A percentile compares a stretch with the other conserved stretches of the same genome.
phyloP scores from a whole-genome alignment of 2,113 vertebrate species.

The Mus spicilegus region DNA sequence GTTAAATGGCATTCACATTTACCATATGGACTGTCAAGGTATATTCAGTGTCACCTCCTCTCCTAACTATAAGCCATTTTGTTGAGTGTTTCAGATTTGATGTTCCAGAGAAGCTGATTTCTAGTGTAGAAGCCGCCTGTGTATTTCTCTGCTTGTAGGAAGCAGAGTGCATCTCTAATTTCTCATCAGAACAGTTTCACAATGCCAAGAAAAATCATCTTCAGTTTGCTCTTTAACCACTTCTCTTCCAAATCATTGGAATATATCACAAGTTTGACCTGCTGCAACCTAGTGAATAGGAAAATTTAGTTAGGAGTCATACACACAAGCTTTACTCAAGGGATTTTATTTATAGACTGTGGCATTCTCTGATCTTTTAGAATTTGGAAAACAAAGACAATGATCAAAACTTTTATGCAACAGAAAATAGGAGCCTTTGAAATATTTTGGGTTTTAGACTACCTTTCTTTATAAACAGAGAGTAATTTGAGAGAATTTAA shows the following conservation, averaged over 20 bases:
- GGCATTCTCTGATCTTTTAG: slow-evolving; percentile 30
- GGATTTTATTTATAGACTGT: slow-evolving; percentile 65
- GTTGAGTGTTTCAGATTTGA: slow-evolving; percentile 74
- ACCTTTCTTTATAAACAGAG: neutral
- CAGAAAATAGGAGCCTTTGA: neutral
- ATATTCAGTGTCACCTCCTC: slow-evolving; percentile 77
- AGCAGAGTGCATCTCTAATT: slow-evolving; percentile 26
- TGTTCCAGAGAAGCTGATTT: slow-evolving; percentile 63
- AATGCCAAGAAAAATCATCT: slow-evolving; percentile 60
- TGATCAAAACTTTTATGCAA: slow-evolving; percentile 1
- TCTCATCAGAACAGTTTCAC: slow-evolving; percentile 55
- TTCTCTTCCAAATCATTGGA: slow-evolving; percentile 35
- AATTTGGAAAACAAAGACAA: slow-evolving; percentile 59
- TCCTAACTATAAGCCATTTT: slow-evolving; percentile 75
- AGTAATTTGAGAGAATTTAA: slow-evolving; percentile 21
- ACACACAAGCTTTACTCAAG: slow-evolving; percentile 25
- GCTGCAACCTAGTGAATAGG: slow-evolving; percentile 48
- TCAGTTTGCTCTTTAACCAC: slow-evolving; percentile 57
- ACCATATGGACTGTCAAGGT: slow-evolving; percentile 82
- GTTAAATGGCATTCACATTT: slow-evolving; percentile 84
- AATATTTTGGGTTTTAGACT: neutral
- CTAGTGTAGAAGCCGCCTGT: neutral
- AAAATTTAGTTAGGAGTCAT: slow-evolving; percentile 61
- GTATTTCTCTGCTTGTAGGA: slow-evolving; percentile 21
- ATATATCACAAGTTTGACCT: slow-evolving; percentile 61